These are phyloP conservation scores for Chunga burmeisteri DNA, from an alignment of 2,113 vertebrate genomes.

Conservation along the genomic window DNA sequence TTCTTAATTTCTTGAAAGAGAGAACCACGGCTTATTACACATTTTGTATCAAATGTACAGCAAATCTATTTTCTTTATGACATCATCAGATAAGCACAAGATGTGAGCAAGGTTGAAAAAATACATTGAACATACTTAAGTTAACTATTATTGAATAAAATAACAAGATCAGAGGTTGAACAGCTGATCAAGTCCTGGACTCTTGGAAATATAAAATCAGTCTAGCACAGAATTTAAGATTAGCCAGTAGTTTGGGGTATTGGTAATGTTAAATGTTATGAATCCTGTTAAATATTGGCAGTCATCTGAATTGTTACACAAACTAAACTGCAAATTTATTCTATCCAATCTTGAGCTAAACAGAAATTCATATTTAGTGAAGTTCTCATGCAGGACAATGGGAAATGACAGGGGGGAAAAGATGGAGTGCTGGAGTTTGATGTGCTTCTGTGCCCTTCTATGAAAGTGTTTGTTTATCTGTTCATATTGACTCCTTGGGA, in stretches of 20 bases:
- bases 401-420: neutral
- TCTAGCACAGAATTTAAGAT: neutral
- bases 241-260: neutral
- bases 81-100: conserved; percentile 13
- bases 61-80: conserved; percentile 39
- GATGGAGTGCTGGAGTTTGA: neutral
- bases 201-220: neutral
- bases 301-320: neutral
- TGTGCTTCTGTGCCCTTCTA: neutral
- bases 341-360: neutral
- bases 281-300: neutral
- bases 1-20: neutral
- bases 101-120: neutral
- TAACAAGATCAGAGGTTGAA: neutral
- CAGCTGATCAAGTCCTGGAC: neutral
- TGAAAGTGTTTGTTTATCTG: neutral
- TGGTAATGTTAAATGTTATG: neutral
- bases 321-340: neutral
- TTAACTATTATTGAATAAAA: neutral
- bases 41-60: conserved; percentile 9
- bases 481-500: neutral
- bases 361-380: neutral
- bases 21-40: neutral
- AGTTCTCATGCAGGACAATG: neutral
- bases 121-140: neutral